A percentile compares a stretch with the other conserved stretches of the same genome.
phyloP scores from a whole-genome alignment of 2,797 vertebrate species.

The Helarctos malayanus region DNA sequence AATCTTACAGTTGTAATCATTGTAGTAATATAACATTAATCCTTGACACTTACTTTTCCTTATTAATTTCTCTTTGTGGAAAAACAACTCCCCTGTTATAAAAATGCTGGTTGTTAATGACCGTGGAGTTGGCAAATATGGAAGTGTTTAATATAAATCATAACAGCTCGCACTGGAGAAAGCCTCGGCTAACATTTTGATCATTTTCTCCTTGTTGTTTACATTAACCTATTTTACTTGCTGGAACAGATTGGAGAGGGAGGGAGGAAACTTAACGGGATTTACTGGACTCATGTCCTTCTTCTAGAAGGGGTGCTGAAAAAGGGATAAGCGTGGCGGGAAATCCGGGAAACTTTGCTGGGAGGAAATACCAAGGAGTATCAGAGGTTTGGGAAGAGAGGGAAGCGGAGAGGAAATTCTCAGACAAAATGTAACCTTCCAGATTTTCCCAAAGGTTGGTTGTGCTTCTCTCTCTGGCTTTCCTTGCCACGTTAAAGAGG shows the following conservation, averaged over 20 bases:
- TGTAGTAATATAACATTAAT: background rate
- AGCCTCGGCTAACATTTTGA: background rate
- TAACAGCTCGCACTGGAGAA: background rate
- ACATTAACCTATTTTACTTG: background rate
- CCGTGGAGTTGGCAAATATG: background rate
- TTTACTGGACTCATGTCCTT: background rate
- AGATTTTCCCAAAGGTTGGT: background rate
- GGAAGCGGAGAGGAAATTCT: background rate
- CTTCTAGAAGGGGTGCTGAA: background rate
- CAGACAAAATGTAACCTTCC: background rate
- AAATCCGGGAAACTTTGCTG: background rate
- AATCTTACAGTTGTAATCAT: background rate
- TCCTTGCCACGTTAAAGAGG: background rate
- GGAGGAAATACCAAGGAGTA: background rate
- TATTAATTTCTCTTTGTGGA: slow-evolving; percentile 12
- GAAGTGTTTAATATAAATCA: background rate
- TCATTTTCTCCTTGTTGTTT: background rate
- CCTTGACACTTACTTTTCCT: slow-evolving; percentile 39
- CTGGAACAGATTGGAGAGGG: slow-evolving; percentile 32
- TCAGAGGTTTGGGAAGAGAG: background rate
- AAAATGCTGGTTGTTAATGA: background rate
- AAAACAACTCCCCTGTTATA: background rate
- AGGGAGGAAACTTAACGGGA: background rate
- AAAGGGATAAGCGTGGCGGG: background rate
- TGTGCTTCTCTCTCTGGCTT: background rate